Base-by-base conservation (phyloP, 2,797 vertebrate species). In the Nannoperca australis region DNA sequence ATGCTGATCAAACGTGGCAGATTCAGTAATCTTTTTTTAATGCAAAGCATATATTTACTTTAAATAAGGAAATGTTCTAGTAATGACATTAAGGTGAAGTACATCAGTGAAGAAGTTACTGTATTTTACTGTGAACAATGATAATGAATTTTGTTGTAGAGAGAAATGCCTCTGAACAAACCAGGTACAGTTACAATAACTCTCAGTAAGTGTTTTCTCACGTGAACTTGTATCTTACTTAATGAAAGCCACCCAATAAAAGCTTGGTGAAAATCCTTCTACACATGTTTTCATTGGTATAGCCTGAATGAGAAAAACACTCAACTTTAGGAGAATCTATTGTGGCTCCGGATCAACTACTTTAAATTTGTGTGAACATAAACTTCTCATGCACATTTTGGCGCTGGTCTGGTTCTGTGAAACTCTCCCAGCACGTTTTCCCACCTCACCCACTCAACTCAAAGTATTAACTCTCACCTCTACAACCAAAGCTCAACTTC, bases 401-500 rank as follows among this genome's bases (percentile, higher is more conserved):
- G 78, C 58, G 4, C 45, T 67, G 12, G 66, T 44, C 61, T 49
- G 54, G 6, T 69, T 85, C 64, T 83, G 59, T 67, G 62, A 85
- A 87, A 81, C 42, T 72, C 54, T 72, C 73, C 22, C 56, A 53
- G 56, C 32, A 70, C 1, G 47, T 81, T 81, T 85, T 84, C 79
- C 75, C 85, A 84, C 83, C 56, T 88, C 81, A 76, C 72, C 84
- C 83, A 86, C 90, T 79, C 61, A 66, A 79, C 24, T 80, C 76
- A 60, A 70, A 83, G 51, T 12, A 63, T 62, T 34, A 22, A 66
- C 67, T 89, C 78, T 79, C 68, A 84, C 71, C 78, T 68, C 5
- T 75, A 66, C 18, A 40, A 74, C 58, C 38, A 65, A 56, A 53
- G 44, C 27, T 45, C 38, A 59, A 73, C 68, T 74, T 76, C 42